These are phyloP conservation scores for Patella vulgata DNA, from an alignment of 1,140 invertebrate genomes.

Conservation along the genomic window DNA sequence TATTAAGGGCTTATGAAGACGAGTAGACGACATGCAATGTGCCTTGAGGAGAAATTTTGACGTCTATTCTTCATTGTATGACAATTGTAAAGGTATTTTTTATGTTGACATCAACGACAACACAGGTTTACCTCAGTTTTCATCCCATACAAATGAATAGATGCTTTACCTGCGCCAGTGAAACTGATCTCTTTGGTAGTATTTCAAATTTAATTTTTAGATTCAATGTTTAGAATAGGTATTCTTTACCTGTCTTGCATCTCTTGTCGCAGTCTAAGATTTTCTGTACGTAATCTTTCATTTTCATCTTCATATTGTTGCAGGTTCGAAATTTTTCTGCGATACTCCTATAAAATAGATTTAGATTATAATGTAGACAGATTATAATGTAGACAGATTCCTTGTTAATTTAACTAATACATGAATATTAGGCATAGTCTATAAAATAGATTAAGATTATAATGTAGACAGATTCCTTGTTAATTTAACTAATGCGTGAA, in stretches of 20 bases:
- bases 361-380: not conserved
- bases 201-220: too few relatives aligned
- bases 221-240: too few relatives aligned
- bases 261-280: slow-evolving; percentile 50
- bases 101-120: too few relatives aligned
- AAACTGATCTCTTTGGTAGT: too few relatives aligned
- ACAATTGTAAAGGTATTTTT: too few relatives aligned
- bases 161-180: too few relatives aligned
- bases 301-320: slow-evolving; percentile 50
- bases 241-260: slow-evolving; percentile 55
- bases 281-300: slow-evolving; percentile 48
- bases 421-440: not conserved
- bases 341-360: slow-evolving; percentile 43
- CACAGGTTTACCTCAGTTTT: too few relatives aligned
- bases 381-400: not conserved
- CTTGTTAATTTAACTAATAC: not conserved
- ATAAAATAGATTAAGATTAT: not conserved
- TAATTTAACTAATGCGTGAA: not conserved
- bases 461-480: not conserved
- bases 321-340: slow-evolving; percentile 45
- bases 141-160: too few relatives aligned
- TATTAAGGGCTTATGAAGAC: not conserved
- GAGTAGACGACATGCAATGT: too few relatives aligned
- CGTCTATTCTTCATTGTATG: not conserved
- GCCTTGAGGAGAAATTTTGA: not conserved